Base-by-base conservation (phyloP, 92 coral and sea anemone genomes). In the Virgularia gustaviana region DNA sequence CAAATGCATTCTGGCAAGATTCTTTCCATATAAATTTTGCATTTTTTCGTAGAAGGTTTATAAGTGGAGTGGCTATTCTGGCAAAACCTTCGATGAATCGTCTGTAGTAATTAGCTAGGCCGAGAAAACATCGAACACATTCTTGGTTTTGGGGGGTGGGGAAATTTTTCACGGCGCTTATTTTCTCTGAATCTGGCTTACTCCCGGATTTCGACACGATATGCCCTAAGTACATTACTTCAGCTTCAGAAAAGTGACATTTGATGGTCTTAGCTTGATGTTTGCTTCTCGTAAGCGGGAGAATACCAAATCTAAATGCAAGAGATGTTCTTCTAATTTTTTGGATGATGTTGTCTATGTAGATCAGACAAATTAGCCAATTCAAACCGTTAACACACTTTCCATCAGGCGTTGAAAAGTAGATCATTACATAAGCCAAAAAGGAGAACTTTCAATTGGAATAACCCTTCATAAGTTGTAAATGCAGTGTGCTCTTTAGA, bases 81-180 rank as follows among this genome's bases (percentile, higher is more conserved):
- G 85, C 73, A 49, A 80, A 80, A n/a, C 64, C 77, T 45, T 72
- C 59, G 0, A 71, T 61, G 36, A 79, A 79, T 41, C 64, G 60
- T 16, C 80, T 37, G 67, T 79, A 79, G 41, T 79, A 79, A 51
- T 79, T 72, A 18, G 80, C 79, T 16, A 79, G 55, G 34, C 84
- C 84, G 5, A 71, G 51, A 61, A 79, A 79, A 42, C 51, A 49
- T 23, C 78, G 43, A 15, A 72, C 36, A 11, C 54, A 64, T 24
- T 63, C 28, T 1, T 36, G 0, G 42, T 62, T 70, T 47, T 49
- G 63, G 12, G 79, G 84, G 22, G 49, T 49, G 0, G 84, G 79
- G 61, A 79, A 79, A 39, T 79, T 72, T 34, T 59, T 28, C 16
- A 79, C 73, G 2, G 67, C 84, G 9, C 37, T 43, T 0, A 79